Conservation (phyloP, 1,140 invertebrate genomes). For the Drosophila fuyamai region DNA sequence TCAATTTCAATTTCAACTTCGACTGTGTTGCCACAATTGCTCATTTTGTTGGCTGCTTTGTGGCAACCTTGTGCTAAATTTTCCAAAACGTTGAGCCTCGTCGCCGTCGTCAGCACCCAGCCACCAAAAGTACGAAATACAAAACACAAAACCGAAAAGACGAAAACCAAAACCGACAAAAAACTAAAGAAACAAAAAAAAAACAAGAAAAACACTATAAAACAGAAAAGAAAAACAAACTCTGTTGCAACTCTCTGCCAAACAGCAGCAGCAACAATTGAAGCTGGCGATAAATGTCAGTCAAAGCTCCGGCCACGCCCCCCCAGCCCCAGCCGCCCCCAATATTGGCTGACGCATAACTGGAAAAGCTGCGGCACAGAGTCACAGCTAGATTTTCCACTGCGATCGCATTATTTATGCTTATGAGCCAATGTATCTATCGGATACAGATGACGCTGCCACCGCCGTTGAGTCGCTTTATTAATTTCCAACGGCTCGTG, state of each 20-base stretch:
- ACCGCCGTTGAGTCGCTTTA: slow-evolving; percentile 46
- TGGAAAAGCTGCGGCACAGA: slow-evolving; percentile 34
- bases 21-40: slow-evolving; percentile 76
- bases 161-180: slow-evolving; percentile 32
- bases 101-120: slow-evolving; percentile 29
- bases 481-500: slow-evolving; percentile 57
- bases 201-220: slow-evolving; percentile 37
- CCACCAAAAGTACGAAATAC: slow-evolving; percentile 41
- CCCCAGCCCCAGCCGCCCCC: slow-evolving; percentile 5
- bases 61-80: slow-evolving; percentile 81
- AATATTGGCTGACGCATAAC: slow-evolving; percentile 66
- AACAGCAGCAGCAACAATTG: slow-evolving; percentile 39
- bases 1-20: slow-evolving; percentile 55
- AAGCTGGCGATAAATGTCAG: slow-evolving; percentile 79
- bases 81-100: slow-evolving; percentile 78
- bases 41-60: slow-evolving; percentile 72
- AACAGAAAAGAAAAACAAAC: slow-evolving; percentile 33
- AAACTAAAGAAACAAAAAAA: slow-evolving; percentile 16
- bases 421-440: slow-evolving; percentile 72
- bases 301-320: slow-evolving; percentile 67
- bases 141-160: slow-evolving; percentile 31
- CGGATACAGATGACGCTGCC: slow-evolving; percentile 51
- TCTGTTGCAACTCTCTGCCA: slow-evolving; percentile 59
- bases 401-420: slow-evolving; percentile 78
- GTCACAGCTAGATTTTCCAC: slow-evolving; percentile 64